These are phyloP conservation scores for Chirona hameri DNA, from an alignment of 2,888 invertebrate species.

Conservation along the genomic window DNA sequence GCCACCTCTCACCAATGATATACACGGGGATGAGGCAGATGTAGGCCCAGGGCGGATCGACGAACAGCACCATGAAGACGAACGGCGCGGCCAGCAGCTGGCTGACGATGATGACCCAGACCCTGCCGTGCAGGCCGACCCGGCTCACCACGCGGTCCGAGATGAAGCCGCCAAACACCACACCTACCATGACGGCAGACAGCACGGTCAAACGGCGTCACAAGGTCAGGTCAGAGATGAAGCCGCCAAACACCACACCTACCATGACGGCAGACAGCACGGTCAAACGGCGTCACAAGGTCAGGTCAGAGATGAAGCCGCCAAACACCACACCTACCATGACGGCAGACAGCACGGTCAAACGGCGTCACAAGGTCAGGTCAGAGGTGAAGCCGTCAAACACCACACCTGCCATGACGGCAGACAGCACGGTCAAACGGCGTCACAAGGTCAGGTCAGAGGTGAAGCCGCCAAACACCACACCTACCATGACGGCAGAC, in stretches of 20 bases:
- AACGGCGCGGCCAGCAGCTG: conserved; percentile 48
- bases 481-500: too few species aligned
- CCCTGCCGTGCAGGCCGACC: conserved; percentile 46
- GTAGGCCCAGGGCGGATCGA: conserved; percentile 46
- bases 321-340: conserved; percentile 43
- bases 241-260: conserved; percentile 40
- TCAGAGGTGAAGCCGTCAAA: conserved; percentile 42
- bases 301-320: conserved; percentile 42
- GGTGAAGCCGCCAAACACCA: too few species aligned
- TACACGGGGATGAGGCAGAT: conserved; percentile 47
- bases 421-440: too few species aligned
- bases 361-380: conserved; percentile 40
- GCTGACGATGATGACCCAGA: conserved; percentile 46
- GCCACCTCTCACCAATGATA: conserved; percentile 48
- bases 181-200: conserved; percentile 46
- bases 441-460: too few species aligned
- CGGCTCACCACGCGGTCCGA: conserved; percentile 41
- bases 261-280: conserved; percentile 49
- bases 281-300: conserved; percentile 42
- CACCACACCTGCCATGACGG: conserved; percentile 37
- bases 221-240: conserved; percentile 41
- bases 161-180: conserved; percentile 41
- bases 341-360: conserved; percentile 49
- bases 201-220: conserved; percentile 45
- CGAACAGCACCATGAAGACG: conserved; percentile 47